These are phyloP conservation scores for Drosophila maculinotata DNA, from an alignment of 2,888 invertebrate species.

Conservation along the genomic window DNA sequence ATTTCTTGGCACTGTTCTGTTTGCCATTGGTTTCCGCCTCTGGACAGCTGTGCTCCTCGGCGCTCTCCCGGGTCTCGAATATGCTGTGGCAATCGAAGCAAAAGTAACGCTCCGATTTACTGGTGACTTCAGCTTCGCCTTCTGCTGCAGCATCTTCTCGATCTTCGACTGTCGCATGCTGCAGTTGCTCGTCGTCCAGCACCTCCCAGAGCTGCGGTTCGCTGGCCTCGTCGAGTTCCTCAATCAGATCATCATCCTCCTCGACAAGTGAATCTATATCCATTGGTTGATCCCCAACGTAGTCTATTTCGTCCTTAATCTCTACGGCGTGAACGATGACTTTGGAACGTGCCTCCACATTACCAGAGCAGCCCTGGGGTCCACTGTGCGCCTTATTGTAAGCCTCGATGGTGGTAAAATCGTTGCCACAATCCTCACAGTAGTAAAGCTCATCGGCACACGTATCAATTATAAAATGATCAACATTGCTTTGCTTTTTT, in stretches of 20 bases:
- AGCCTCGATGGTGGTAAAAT: slow-evolving; percentile 45
- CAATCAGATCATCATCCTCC: slow-evolving; percentile 32
- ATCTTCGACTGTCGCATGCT: not conserved
- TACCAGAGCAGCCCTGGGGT: slow-evolving; percentile 22
- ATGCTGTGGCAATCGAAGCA: slow-evolving; percentile 79
- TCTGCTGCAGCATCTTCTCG: slow-evolving; percentile 1
- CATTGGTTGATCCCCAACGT: slow-evolving; percentile 20
- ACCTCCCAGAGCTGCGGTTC: slow-evolving; percentile 61
- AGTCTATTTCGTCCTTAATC: slow-evolving; percentile 27
- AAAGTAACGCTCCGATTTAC: slow-evolving; percentile 66
- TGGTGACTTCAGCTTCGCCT: slow-evolving; percentile 14
- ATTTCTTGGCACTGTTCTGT: slow-evolving; percentile 16
- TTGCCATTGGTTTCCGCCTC: slow-evolving; percentile 36
- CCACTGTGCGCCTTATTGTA: slow-evolving; percentile 45
- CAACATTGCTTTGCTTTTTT: slow-evolving; percentile 23
- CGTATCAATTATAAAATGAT: slow-evolving; percentile 52
- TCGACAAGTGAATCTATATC: slow-evolving; percentile 24
- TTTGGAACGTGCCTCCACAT: slow-evolving; percentile 20
- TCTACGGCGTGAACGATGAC: slow-evolving; percentile 24
- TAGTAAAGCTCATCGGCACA: slow-evolving; percentile 43
- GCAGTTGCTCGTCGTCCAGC: slow-evolving; percentile 41
- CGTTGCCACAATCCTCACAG: slow-evolving; percentile 52
- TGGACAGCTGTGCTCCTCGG: slow-evolving; percentile 75
- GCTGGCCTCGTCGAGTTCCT: slow-evolving; percentile 34
- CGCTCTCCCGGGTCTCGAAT: slow-evolving; percentile 68